Conservation (phyloP, 2,888 invertebrate genomes). For the Mimas tiliae region DNA sequence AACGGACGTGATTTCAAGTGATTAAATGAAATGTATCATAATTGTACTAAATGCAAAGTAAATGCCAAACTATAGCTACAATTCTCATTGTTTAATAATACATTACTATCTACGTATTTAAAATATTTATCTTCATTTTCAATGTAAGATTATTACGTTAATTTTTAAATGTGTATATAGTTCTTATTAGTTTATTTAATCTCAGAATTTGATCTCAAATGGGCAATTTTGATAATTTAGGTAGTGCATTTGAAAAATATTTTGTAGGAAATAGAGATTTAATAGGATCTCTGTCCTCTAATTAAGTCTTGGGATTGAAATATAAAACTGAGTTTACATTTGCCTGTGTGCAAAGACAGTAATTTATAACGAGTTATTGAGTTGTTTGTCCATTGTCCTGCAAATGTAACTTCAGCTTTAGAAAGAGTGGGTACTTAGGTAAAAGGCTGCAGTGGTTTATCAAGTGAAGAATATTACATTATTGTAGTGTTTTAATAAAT, state of each 20-base stretch:
- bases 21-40: constrained; percentile 38
- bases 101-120: constrained; percentile 31
- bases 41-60: constrained; percentile 58
- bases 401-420: constrained; percentile 18
- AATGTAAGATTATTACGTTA: constrained; percentile 23
- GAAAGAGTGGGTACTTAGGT: constrained; percentile 41
- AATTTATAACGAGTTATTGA: not conserved
- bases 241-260: constrained; percentile 37
- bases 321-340: constrained; percentile 11
- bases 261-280: constrained; percentile 20
- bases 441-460: constrained; percentile 53
- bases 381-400: not conserved
- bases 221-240: constrained; percentile 59
- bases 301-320: not conserved
- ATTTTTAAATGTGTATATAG: constrained; percentile 17
- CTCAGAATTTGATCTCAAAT: constrained; percentile 73
- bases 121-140: constrained; percentile 33
- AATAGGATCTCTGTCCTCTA: constrained; percentile 19
- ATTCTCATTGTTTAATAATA: constrained; percentile 43
- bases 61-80: constrained; percentile 70
- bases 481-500: constrained; percentile 48
- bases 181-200: constrained; percentile 35
- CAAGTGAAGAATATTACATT: constrained; percentile 36
- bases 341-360: not conserved
- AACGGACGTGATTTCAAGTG: constrained; percentile 41